These are phyloP conservation scores for Tiliacea aurago DNA, from an alignment of 2,888 invertebrate genomes.

Conservation along the genomic window DNA sequence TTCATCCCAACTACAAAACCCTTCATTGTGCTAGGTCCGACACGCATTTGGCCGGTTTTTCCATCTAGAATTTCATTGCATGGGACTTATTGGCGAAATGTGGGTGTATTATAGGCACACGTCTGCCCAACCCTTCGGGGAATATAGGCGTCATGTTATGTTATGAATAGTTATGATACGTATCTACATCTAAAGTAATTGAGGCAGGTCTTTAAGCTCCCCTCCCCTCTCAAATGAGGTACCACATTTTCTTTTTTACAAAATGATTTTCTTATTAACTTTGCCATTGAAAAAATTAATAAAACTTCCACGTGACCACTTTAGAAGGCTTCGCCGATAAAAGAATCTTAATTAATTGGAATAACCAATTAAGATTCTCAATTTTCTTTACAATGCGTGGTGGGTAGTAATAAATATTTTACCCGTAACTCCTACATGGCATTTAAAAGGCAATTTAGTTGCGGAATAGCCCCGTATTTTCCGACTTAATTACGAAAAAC, in stretches of 20 bases:
- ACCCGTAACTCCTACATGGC: not conserved
- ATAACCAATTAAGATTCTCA: slow-evolving; percentile 37
- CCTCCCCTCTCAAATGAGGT: not conserved
- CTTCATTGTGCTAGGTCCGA: too few species aligned
- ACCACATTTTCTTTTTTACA: not conserved
- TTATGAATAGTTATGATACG: too few species aligned
- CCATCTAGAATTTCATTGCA: not conserved
- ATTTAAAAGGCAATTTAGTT: slow-evolving; percentile 32
- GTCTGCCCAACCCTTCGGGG: too few species aligned
- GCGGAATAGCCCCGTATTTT: slow-evolving; percentile 8
- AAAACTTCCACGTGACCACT: slow-evolving; percentile 19
- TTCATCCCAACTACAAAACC: too few species aligned
- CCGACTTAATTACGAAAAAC: not conserved
- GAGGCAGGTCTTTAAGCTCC: not conserved
- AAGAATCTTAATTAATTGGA: slow-evolving; percentile 43
- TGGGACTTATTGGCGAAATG: not conserved
- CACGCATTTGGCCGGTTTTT: too few species aligned
- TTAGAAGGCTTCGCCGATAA: slow-evolving; percentile 29
- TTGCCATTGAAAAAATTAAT: slow-evolving; percentile 5
- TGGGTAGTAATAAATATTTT: not conserved
- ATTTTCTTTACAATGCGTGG: slow-evolving; percentile 20
- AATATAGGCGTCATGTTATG: not conserved
- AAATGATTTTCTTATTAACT: not conserved
- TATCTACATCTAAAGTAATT: not conserved
- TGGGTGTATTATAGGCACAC: not conserved